Base-by-base conservation (phyloP, 37 sponge, comb jelly and placozoan species). In the Diacarnus erythraeanus region DNA sequence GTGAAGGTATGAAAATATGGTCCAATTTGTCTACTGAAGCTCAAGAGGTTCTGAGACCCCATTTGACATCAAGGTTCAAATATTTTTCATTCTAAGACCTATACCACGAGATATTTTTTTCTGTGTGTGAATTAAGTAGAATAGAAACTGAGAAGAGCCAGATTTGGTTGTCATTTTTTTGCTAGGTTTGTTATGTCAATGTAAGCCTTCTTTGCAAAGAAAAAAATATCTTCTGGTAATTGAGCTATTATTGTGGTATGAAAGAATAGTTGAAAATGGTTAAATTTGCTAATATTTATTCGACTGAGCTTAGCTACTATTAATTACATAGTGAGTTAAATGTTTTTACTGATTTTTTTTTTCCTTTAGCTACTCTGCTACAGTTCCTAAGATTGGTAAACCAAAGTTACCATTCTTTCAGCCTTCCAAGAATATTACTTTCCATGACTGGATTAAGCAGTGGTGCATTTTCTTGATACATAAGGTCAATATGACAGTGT, bases 31-130 rank as follows among this genome's bases (percentile, higher is more conserved):
- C 92, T 51, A 68, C 35, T 23, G 84, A 90, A 1, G 33, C 42
- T 23, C 88, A 84, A 42, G 92, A 84, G 72, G 72, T 94, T n/a
- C 58, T 94, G 20, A 72, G 70, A 37, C 93, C 95, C 40, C 83
- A 86, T 42, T 71, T 94, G 1, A 71, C 57, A 36, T 91, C 95
- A 0, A 86, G 59, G 84, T 93, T 4, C 6, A 59, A 54, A 54
- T 20, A n/a, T n/a, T n/a, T n/a, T n/a, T n/a, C n/a, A n/a, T n/a
- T n/a, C n/a, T n/a, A n/a, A n/a, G n/a, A n/a, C n/a, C n/a, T n/a
- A n/a, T n/a, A n/a, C n/a, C n/a, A n/a, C n/a, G n/a, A n/a, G n/a
- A n/a, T n/a, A n/a, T n/a, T n/a, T n/a, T n/a, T n/a, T n/a, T n/a
- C n/a, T n/a, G n/a, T n/a, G n/a, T n/a, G n/a, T n/a, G n/a, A 54